These are phyloP conservation scores for Vireo griseus DNA, from an alignment of 2,797 vertebrate species.

Conservation along the genomic window DNA sequence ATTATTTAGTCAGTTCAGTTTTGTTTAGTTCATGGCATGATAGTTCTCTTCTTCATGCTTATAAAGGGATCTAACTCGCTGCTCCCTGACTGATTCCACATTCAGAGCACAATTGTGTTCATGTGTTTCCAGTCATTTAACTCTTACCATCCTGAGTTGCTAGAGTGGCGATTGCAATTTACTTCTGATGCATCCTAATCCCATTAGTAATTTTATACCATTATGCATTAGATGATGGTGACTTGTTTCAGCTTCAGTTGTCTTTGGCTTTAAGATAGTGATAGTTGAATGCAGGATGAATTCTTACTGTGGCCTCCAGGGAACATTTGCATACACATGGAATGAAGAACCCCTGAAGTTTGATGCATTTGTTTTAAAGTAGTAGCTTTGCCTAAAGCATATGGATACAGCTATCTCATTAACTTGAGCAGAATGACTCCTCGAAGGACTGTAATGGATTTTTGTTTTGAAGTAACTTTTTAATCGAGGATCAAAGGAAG, in stretches of 20 bases:
- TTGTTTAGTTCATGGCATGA: background rate
- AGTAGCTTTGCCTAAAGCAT: background rate
- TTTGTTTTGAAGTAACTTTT: background rate
- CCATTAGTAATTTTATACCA: background rate
- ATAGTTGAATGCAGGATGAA: background rate
- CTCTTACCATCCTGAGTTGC: background rate
- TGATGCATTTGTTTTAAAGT: background rate
- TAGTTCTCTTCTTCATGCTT: background rate
- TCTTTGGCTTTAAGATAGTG: background rate
- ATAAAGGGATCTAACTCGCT: accelerated
- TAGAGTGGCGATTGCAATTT: background rate
- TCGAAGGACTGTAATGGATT: background rate
- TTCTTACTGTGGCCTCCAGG: background rate
- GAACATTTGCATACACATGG: background rate
- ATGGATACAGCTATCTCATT: background rate
- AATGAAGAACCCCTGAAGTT: background rate
- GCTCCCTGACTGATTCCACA: background rate
- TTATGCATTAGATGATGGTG: background rate
- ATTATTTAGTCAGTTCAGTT: background rate
- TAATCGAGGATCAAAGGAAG: background rate
- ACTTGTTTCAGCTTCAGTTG: background rate
- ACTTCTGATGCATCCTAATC: background rate
- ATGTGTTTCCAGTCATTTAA: background rate
- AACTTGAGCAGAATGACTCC: background rate
- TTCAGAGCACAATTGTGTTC: background rate